These are phyloP conservation scores for Melanotaenia maccullochi DNA, from an alignment of 2,797 vertebrate genomes.

Conservation along the genomic window DNA sequence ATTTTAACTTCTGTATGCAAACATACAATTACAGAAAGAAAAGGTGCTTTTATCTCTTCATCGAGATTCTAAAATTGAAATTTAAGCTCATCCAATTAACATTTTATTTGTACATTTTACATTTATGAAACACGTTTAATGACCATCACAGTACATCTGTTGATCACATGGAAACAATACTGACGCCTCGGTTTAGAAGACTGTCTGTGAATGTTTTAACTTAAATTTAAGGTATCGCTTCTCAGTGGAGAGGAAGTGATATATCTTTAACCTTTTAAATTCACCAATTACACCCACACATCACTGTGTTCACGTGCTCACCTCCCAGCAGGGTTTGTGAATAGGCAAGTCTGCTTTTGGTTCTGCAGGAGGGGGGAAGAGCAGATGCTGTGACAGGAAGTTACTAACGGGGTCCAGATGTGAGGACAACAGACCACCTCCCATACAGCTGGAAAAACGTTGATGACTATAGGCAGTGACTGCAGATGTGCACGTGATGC, in stretches of 20 bases:
- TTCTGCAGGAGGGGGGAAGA: slow-evolving; percentile 64
- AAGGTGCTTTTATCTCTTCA: background rate
- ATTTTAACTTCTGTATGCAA: background rate
- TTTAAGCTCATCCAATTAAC: background rate
- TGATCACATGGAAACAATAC: background rate
- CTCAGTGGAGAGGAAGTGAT: slow-evolving; percentile 21
- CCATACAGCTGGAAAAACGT: slow-evolving; percentile 64
- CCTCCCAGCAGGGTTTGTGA: slow-evolving; percentile 51
- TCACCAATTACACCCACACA: slow-evolving; percentile 19
- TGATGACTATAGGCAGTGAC: slow-evolving; percentile 36
- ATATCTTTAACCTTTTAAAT: slow-evolving; percentile 27
- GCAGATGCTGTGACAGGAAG: slow-evolving; percentile 83
- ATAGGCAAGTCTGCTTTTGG: slow-evolving; percentile 53
- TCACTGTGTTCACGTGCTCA: slow-evolving; percentile 23
- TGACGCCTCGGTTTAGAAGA: slow-evolving; percentile 2
- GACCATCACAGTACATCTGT: background rate
- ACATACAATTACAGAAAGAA: background rate
- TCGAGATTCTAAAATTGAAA: background rate
- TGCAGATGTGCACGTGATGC: slow-evolving; percentile 28
- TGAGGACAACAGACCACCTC: slow-evolving; percentile 70
- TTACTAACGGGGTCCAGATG: slow-evolving; percentile 85
- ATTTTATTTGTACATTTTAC: background rate
- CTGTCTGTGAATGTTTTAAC: background rate
- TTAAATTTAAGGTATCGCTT: slow-evolving; percentile 2
- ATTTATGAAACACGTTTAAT: background rate